A percentile compares a stretch with the other conserved stretches of the same genome.
Conservation (phyloP, 2,888 invertebrate genomes). For the Dryadula phaetusa region DNA sequence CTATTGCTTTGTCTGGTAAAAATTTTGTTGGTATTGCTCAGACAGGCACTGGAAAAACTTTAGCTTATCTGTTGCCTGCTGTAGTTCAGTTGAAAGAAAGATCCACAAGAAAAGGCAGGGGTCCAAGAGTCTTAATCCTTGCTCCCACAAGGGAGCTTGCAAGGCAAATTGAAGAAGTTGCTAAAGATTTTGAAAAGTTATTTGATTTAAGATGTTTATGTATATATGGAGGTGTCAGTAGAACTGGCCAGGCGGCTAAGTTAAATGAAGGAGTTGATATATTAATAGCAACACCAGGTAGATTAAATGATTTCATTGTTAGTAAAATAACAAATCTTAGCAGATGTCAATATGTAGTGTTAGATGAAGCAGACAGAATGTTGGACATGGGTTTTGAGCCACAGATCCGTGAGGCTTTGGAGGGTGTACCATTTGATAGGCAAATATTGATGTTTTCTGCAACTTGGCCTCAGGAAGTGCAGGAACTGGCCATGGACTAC, state of each 20-base stretch:
- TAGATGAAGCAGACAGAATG: constrained; percentile 97
- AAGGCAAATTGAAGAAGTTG: constrained; percentile 91
- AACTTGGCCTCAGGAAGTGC: constrained; percentile 98
- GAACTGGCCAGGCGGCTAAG: constrained; percentile 86
- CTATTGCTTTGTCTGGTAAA: constrained; percentile 90
- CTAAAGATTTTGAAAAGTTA: constrained; percentile 88
- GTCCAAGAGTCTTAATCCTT: constrained; percentile 91
- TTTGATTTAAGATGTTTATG: constrained; percentile 91
- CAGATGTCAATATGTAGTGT: constrained; percentile 91
- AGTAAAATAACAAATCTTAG: constrained; percentile 87
- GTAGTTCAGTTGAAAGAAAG: constrained; percentile 93
- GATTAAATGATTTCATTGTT: constrained; percentile 92
- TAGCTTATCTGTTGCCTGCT: constrained; percentile 91
- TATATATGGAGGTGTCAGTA: constrained; percentile 94
- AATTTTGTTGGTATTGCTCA: constrained; percentile 95
- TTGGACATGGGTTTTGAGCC: constrained; percentile 99
- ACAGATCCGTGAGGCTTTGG: constrained; percentile 95
- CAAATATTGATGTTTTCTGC: constrained; percentile 99
- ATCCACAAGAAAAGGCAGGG: constrained; percentile 88
- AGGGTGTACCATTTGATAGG: constrained; percentile 95
- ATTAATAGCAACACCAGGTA: constrained; percentile 94
- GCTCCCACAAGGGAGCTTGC: constrained; percentile 92
- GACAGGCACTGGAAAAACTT: constrained; percentile 91
- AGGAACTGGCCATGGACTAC: constrained; percentile 95
- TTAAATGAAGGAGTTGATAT: constrained; percentile 91